Base-by-base conservation (phyloP, 2,888 invertebrate genomes). In the Drosophila robusta region DNA sequence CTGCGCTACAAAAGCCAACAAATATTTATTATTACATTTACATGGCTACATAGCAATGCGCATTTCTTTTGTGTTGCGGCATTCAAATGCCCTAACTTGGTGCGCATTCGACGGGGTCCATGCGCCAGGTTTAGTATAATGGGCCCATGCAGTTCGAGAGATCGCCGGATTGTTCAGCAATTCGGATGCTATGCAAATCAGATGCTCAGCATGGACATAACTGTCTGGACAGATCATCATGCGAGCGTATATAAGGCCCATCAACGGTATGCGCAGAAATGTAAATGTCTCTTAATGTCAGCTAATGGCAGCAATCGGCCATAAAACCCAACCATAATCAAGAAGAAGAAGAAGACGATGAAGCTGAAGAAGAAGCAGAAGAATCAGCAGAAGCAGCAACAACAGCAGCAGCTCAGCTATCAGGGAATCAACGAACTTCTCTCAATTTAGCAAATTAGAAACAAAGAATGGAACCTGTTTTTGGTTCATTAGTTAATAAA, bases 11-110 rank as follows among this genome's bases (percentile, higher is more conserved):
- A 86, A 82, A 75, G 80, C 70, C 78, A 87, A 83, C 87, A 83
- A 75, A 83, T 84, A 83, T 87, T 77, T 85, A 89, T 87, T 89
- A 88, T 83, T 82, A 73, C 75, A 75, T 75, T 75, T 78, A 75
- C 74, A 78, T 78, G 68, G 61, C 57, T 73, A 67, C 73, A 88
- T 68, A 70, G 72, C 62, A 79, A 64, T 70, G 76, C 56, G 66
- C 62, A 72, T 65, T 73, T 66, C 66, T 73, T 61, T 60, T 50
- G 34, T 78, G 22, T 41, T 54, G 24, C 45, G 29, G 67, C 68
- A 73, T 54, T 78, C 46, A 45, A 74, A 75, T 75, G 69, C 74
- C 42, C 74, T 75, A 58, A 45, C 62, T 32, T 34, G 26, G 45
- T 14, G 39, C 29, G 38, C 39, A 34, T 34, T 32, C 54, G 39